Evolutionary conservation across 92 coral and sea anemone genomes (phyloP), one percentile per base, ranked within the genome.

Genomic region (Parazoanthus atlanticus): DNA sequence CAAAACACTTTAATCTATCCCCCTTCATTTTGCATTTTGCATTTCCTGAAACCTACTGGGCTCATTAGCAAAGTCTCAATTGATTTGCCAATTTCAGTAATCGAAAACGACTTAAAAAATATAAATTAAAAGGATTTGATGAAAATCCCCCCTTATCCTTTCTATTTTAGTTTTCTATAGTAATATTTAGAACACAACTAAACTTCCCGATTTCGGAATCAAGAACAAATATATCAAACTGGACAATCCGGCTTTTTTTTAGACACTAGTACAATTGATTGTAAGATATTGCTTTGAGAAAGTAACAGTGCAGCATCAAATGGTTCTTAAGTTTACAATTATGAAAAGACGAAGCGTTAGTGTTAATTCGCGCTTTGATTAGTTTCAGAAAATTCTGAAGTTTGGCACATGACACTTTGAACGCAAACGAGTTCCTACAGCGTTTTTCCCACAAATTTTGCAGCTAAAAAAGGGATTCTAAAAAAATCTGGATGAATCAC

Each of bases 1-100:
- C 19, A 32, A 26, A 5, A 26, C 16, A 38, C 1, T 81, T 54
- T 81, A 56, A 61, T 81, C 49, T 28, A 80, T 31, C 69, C 46
- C 43, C 64, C 23, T 79, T 49, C 38, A 34, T 17, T 81, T 56
- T 81, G 46, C 30, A 25, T 30, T 58, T 56, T 61, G 30, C 30
- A 5, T 81, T 81, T 81, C 85, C 85, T 81, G 85, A n/a, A 33
- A 31, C 43, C 73, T 3, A 25, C 49, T 11, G 74, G 71, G 85
- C 72, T 26, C 71, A 56, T 80, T 61, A 54, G 69, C 36, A 47
- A 52, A 31, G 41, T 79, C 38, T 46, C 46, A 23, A 79, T 25
- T 30, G 38, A 79, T 79, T 49, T 56, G 66, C 17, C 43, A 74
- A 9, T 36, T 36, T 41, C 79, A 36, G 79, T 8, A 19, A 28